Base-by-base conservation (phyloP, 2,113 vertebrate species). In the Takifugu flavidus region DNA sequence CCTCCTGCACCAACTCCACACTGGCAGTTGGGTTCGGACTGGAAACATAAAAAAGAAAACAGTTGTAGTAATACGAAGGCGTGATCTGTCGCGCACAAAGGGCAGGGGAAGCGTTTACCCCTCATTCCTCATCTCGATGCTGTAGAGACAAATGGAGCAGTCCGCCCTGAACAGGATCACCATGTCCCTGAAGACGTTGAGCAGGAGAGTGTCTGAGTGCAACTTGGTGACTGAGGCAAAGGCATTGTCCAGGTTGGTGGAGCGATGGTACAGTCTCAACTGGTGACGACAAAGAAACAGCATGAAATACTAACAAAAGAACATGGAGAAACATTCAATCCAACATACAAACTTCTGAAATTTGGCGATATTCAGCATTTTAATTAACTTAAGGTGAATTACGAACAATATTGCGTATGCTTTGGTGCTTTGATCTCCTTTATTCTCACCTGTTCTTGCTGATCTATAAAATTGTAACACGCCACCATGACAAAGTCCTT, bases 61-160 rank as follows among this genome's bases (percentile, higher is more conserved):
- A n/a, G 45, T 46, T 4, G 1, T 13, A 11, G 15, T 15, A 47
- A 47, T 47, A 47, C 1, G 14, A 15, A 2, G 13, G 15, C n/a
- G 44, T 15, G 15, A 14, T 47, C 34, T 39, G 34, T 11, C 11
- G 7, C 8, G 3, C 29, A 29, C 14, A 39, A 8, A 49, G n/a
- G 15, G 10, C 1, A 49, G 15, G n/a, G 1, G 3, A 1, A 25
- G 43, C 1, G 26, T 92, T 86, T 76, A 99, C 97, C 95, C 87
- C 74, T 98, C 94, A 3, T 87, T 89, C 67, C 82, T 93, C 79
- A 75, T 94, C 86, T 96, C 94, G 75, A 99, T 92, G 88, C 95
- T 95, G 65, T 99, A 99, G 67, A 99, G 93, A 83, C 96, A 96
- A 90, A 99, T 96, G 74, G 94, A 95, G 84, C 97, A 98, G 87